Evolutionary conservation across 2,797 vertebrate species (phyloP).

Genomic region (Bryconaethiops microstoma): DNA sequence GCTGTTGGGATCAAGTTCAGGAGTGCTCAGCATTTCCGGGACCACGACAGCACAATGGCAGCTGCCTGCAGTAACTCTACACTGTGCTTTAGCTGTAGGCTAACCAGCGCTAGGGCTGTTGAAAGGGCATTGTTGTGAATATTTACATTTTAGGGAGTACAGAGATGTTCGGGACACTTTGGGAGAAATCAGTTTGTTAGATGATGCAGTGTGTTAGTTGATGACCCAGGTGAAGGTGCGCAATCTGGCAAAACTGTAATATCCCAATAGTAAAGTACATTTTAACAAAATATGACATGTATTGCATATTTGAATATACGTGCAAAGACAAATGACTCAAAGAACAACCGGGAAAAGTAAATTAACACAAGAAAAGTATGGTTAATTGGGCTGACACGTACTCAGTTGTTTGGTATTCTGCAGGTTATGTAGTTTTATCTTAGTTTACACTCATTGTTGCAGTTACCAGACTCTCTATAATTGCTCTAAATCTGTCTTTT

Average conservation of each 20-base stretch:
- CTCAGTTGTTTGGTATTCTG: too few species aligned
- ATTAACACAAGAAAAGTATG: too few species aligned
- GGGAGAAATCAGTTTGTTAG: not conserved
- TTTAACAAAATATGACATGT: too few species aligned
- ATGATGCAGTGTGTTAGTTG: too few species aligned
- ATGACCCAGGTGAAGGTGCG: not conserved
- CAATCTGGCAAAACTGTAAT: not conserved
- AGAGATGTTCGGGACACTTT: not conserved
- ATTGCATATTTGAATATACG: too few species aligned
- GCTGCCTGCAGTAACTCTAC: slow-evolving; percentile 68
- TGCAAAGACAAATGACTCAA: too few species aligned
- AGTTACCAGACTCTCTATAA: too few species aligned
- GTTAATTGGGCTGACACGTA: too few species aligned
- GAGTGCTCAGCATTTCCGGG: slow-evolving; percentile 73
- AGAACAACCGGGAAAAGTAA: too few species aligned
- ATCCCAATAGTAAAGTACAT: not conserved
- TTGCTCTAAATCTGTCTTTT: too few species aligned
- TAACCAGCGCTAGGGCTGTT: slow-evolving; percentile 41
- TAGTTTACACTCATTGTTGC: too few species aligned
- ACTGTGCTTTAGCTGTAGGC: slow-evolving; percentile 40
- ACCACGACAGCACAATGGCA: slow-evolving; percentile 68
- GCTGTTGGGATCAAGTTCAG: slow-evolving; percentile 72
- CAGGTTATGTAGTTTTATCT: too few species aligned
- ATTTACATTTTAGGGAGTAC: slow-evolving; percentile 17
- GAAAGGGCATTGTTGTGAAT: slow-evolving; percentile 25